Base-by-base conservation (phyloP, 1,140 invertebrate genomes). In the Drosophila nebulosa region DNA sequence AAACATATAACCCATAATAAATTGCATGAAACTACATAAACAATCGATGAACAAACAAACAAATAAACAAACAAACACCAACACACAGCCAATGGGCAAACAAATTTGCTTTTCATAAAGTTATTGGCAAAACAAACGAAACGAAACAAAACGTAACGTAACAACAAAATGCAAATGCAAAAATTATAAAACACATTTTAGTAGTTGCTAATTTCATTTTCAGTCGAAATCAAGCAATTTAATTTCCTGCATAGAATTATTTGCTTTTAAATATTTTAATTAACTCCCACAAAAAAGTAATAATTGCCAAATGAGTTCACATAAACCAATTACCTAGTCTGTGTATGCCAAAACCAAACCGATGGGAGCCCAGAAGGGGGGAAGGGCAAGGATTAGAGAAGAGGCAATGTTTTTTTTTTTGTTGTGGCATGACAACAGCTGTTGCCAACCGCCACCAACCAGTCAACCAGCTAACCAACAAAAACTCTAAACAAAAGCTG, bases 221-320 rank as follows among this genome's bases (percentile, higher is more conserved):
- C 16, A 46, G 9, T 46, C 16, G 39, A 46, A 46, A 46, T 42
- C 64, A 83, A 58, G 36, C 51, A 52, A 68, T 64, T 84, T 50
- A 55, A 75, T 74, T 74, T 66, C 2, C 26, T 27, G 59, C 14
- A 53, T 24, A 36, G 46, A 67, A 52, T 53, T 46, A 63, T 74
- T 61, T 64, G 21, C 36, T 46, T 69, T 24, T 53, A 69, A 62
- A 68, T 75, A 75, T 84, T 83, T 84, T 74, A 84, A 84, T 79
- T 64, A 75, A 74, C 79, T 77, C 56, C 58, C 39, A 46, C 39
- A 46, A 46, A 46, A 46, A 46, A 50, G 55, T 46, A 75, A 74
- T 75, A 68, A 75, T 58, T 46, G 42, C 58, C 22, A 14, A 68
- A 53, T 55, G 52, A 59, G 42, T 74, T 68, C 1, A 26, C 39